Evolutionary conservation across 2,797 vertebrate species (phyloP).

Genomic region (Carduelis carduelis): DNA sequence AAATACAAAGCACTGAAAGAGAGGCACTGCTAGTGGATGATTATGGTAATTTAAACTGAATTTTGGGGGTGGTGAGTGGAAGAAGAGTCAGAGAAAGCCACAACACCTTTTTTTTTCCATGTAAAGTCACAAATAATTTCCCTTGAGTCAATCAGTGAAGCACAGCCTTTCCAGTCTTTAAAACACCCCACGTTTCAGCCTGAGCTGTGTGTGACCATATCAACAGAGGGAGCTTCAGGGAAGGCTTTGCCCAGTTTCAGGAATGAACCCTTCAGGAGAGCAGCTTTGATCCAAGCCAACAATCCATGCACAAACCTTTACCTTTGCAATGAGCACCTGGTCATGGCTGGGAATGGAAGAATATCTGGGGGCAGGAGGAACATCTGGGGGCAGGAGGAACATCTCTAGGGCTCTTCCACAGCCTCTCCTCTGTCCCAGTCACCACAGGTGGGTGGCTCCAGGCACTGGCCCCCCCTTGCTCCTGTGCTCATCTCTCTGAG

Average conservation of each 20-base stretch:
- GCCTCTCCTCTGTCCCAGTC: background rate
- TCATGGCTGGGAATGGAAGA: background rate
- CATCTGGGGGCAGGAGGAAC: background rate
- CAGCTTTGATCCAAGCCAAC: background rate
- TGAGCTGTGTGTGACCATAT: background rate
- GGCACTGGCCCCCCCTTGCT: background rate
- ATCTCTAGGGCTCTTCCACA: background rate
- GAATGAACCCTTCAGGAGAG: background rate
- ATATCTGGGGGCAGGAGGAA: background rate
- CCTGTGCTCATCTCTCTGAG: background rate
- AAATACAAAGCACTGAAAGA: background rate
- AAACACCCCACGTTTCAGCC: too few relatives aligned
- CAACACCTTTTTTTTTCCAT: background rate
- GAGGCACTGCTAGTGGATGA: too few relatives aligned
- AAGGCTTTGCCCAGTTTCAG: background rate
- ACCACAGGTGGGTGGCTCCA: background rate
- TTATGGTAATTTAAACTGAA: background rate
- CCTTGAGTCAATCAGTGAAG: too few relatives aligned
- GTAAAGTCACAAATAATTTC: background rate
- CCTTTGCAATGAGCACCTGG: background rate
- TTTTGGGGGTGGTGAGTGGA: background rate
- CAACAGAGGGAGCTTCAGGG: background rate
- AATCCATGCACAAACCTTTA: background rate
- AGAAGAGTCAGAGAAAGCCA: background rate
- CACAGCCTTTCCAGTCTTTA: background rate